Percentiles rank a stretch among this genome's conserved stretches.
Conservation (phyloP, 1,140 invertebrate species). For the Colletes gigas region DNA sequence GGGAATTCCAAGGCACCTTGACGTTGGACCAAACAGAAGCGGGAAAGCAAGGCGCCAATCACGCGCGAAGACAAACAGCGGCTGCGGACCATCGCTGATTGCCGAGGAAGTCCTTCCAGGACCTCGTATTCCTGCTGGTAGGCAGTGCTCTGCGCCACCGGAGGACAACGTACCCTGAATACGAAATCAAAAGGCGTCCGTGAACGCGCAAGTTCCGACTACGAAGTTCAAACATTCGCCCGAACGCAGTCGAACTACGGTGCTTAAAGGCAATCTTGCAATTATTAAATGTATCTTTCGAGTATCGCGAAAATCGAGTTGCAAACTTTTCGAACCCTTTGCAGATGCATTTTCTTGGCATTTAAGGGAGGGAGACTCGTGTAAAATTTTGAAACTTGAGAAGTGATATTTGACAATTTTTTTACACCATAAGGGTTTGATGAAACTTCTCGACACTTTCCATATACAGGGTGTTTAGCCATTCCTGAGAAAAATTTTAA, state of each 20-base stretch:
- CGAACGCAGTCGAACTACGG: not conserved
- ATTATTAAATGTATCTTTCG: constrained; percentile 15
- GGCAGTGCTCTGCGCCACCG: constrained; percentile 48
- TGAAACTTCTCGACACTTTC: too few relatives aligned
- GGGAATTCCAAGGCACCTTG: constrained; percentile 51
- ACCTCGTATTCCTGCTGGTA: constrained; percentile 56
- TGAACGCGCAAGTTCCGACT: constrained; percentile 29
- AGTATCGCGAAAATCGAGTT: too few relatives aligned
- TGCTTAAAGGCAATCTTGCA: constrained; percentile 6
- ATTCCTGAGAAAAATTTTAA: too few relatives aligned
- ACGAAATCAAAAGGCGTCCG: constrained; percentile 66
- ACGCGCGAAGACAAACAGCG: constrained; percentile 77
- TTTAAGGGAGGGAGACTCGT: too few relatives aligned
- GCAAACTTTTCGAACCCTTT: too few relatives aligned
- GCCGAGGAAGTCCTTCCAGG: constrained; percentile 71
- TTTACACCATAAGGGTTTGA: too few relatives aligned
- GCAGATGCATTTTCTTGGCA: too few relatives aligned
- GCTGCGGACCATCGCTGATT: constrained; percentile 75
- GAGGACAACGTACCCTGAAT: constrained; percentile 64
- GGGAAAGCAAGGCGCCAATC: constrained; percentile 74
- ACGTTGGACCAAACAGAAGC: constrained; percentile 62
- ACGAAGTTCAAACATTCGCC: constrained; percentile 51
- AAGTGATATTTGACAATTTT: too few relatives aligned
- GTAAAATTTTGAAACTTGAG: too few relatives aligned
- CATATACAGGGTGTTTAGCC: too few relatives aligned